A percentile compares a stretch with the other conserved stretches of the same genome.
Conservation (phyloP, 2,113 vertebrate species). For the Crotalus viridis region DNA sequence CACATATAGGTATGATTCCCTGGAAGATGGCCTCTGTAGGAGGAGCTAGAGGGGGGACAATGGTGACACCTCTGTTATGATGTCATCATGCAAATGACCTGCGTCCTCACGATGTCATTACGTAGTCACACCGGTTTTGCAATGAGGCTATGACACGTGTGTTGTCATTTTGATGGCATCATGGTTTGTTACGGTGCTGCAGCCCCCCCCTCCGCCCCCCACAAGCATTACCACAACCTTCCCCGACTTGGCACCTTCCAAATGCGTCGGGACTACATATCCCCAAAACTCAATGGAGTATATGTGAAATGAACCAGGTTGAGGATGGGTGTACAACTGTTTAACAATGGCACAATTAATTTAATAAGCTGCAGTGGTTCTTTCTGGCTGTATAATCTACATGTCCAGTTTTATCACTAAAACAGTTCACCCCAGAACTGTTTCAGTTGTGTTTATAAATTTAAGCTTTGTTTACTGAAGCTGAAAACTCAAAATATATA, state of each 20-base stretch:
- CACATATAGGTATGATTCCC: constrained; percentile 57
- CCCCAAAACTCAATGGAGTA: not conserved
- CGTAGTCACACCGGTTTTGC: not conserved
- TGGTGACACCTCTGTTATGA: not conserved
- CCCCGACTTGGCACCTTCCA: not conserved
- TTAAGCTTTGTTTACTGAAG: constrained; percentile 72
- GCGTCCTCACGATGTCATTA: not conserved
- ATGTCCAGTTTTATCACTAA: constrained; percentile 70
- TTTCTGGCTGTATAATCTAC: constrained; percentile 67
- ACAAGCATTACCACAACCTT: constrained; percentile 51
- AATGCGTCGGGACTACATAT: not conserved
- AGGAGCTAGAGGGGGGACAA: not conserved
- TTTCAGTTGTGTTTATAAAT: constrained; percentile 75
- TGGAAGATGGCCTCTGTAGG: constrained; percentile 41
- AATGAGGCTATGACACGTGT: not conserved
- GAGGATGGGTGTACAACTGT: constrained; percentile 24
- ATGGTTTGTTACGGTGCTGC: not conserved
- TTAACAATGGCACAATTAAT: constrained; percentile 72
- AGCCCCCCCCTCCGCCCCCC: not conserved
- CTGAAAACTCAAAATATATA: constrained; percentile 66
- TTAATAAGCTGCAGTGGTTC: constrained; percentile 60
- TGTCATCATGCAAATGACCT: not conserved
- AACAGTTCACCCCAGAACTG: constrained; percentile 70
- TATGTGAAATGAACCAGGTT: not conserved
- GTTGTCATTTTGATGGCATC: not conserved